phyloP scores from a whole-genome alignment of 1,140 invertebrate genomes.

The Ruditapes philippinarum region DNA sequence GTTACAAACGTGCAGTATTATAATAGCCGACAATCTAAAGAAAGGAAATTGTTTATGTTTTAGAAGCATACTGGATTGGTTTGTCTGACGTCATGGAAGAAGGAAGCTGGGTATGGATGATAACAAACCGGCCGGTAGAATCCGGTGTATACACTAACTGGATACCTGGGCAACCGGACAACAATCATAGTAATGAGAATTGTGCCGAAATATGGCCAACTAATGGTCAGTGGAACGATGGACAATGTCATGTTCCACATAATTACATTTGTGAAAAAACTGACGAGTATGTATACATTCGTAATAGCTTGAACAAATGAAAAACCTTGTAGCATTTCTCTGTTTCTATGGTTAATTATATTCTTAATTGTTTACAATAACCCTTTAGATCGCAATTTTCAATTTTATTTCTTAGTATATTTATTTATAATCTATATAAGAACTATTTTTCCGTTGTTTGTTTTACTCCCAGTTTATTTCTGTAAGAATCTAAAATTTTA shows the following conservation, averaged over 20 bases:
- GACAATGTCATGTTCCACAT: neutral
- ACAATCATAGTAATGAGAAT: neutral
- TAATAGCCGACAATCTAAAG: no score
- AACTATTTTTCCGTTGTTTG: no score
- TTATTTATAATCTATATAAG: no score
- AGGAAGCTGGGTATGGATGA: slow-evolving; percentile 31
- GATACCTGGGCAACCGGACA: slow-evolving; percentile 29
- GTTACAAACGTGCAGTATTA: no score
- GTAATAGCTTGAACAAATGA: no score
- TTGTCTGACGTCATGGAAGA: slow-evolving; percentile 16
- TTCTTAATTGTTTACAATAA: no score
- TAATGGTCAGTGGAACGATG: slow-evolving; percentile 44
- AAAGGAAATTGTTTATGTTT: neutral
- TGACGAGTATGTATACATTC: neutral
- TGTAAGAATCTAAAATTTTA: no score
- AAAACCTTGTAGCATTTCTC: no score
- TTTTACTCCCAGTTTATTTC: no score
- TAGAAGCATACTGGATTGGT: slow-evolving; percentile 27
- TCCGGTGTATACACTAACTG: slow-evolving; percentile 2
- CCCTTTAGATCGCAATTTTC: no score
- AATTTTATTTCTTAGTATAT: no score
- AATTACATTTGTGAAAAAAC: slow-evolving; percentile 48
- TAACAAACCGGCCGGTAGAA: neutral
- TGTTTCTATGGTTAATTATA: no score
- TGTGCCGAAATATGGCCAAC: slow-evolving; percentile 6